Evolutionary conservation across 37 sponge, comb jelly and placozoan species (phyloP), one percentile per base, ranked within the genome.

Genomic region (Aplysina aerophoba): DNA sequence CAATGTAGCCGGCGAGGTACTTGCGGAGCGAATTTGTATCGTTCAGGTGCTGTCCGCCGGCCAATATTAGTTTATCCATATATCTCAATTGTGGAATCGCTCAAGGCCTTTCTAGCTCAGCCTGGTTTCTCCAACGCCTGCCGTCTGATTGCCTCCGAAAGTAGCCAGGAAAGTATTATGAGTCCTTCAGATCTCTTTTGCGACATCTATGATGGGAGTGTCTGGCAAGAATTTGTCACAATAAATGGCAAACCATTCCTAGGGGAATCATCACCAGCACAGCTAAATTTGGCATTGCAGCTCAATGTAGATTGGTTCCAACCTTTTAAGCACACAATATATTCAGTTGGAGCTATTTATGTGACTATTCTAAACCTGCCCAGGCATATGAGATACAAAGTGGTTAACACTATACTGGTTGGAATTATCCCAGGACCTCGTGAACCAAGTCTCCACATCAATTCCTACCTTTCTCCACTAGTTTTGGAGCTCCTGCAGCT

Each of bases 11-110:
- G 67, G 25, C 62, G 86, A 58, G 14, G 21, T 20, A 22, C 31
- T 25, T 92, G 92, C 34, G 71, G 77, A 34, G 35, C 66, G 41
- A 11, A 24, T 21, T 64, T 92, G 13, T 74, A 85, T 6, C 85
- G 79, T 21, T 72, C 85, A 67, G 66, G 60, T 0, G 68, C 71
- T 30, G 8, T 27, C 14, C 13, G 24, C 14, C 54, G 54, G 1
- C 89, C 92, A 85, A 39, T 53, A 31, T 64, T 83, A 37, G 74
- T 78, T 17, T 92, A 80, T 41, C 85, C 85, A 17, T 87, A 91
- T 54, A 31, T 55, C 15, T 69, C 90, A 53, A 0, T 90, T 5
- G 5, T 20, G 4, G 25, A 71, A 19, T 75, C 83, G 25, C 35
- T 87, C 6, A 55, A 36, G 25, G 33, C 41, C 12, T 25, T 87